Evolutionary conservation across 1,140 invertebrate species (phyloP).

Genomic region (Heliconius nattereri): DNA sequence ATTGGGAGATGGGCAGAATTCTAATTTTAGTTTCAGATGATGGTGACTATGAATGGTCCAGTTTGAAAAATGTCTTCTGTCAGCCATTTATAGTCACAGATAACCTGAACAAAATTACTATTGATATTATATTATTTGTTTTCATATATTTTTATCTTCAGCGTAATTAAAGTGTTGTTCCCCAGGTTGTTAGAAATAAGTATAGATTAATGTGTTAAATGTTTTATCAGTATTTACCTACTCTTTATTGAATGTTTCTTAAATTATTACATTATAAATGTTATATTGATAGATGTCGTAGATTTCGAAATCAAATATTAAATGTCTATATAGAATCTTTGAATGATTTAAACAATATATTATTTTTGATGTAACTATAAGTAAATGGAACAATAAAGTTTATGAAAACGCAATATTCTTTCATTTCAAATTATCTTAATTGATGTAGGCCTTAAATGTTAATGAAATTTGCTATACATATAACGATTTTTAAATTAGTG

Average conservation of each 20-base stretch:
- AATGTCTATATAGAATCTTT: conserved; percentile 64
- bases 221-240: conserved; percentile 69
- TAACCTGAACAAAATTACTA: conserved; percentile 48
- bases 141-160: conserved; percentile 37
- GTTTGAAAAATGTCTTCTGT: background rate
- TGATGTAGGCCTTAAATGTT: no score
- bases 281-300: conserved; percentile 60
- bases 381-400: conserved; percentile 64
- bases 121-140: conserved; percentile 44
- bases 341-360: conserved; percentile 52
- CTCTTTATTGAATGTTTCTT: conserved; percentile 64
- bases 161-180: conserved; percentile 59
- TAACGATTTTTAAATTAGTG: no score
- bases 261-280: conserved; percentile 57
- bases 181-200: conserved; percentile 56
- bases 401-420: conserved; percentile 27
- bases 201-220: conserved; percentile 70
- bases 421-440: conserved; percentile 31
- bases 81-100: conserved; percentile 19
- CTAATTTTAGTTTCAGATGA: background rate
- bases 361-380: conserved; percentile 71
- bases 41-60: background rate
- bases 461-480: no score
- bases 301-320: conserved; percentile 61
- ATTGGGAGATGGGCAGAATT: conserved; percentile 53